These are phyloP conservation scores for Coelogynopora nodosa DNA, from an alignment of 2,888 invertebrate species.

Conservation along the genomic window DNA sequence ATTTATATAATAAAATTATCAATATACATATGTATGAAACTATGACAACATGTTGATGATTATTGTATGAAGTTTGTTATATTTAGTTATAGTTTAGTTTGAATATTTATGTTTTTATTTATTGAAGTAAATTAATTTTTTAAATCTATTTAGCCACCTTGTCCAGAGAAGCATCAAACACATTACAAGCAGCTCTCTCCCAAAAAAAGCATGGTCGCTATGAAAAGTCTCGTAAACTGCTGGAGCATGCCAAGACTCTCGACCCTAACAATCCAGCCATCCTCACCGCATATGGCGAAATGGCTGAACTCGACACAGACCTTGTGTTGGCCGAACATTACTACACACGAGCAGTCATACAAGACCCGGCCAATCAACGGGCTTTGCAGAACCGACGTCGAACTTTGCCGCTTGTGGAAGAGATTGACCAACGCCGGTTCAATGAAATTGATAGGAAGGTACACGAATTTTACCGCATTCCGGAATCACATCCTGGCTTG, in stretches of 20 bases:
- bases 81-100: background rate
- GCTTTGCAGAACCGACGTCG: constrained; percentile 70
- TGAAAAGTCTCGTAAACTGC: constrained; percentile 56
- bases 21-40: background rate
- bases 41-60: background rate
- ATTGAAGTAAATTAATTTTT: background rate
- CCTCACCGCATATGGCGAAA: constrained; percentile 84
- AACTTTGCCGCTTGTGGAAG: constrained; percentile 79
- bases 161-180: background rate
- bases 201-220: background rate
- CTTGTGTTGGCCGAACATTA: constrained; percentile 82
- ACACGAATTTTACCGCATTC: constrained; percentile 68
- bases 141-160: background rate
- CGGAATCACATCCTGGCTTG: constrained; percentile 74
- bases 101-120: too few species aligned
- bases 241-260: constrained; percentile 79
- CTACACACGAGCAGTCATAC: constrained; percentile 75
- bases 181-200: background rate
- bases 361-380: constrained; percentile 73
- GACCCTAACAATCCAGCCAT: constrained; percentile 88
- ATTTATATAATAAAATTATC: background rate
- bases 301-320: constrained; percentile 79
- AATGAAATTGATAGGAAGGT: constrained; percentile 54
- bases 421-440: constrained; percentile 76
- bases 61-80: background rate